Percentiles rank a stretch among this genome's conserved stretches.
phyloP scores from a whole-genome alignment of 53 echinoderm and acorn worm species.

The Temnopleurus reevesii region DNA sequence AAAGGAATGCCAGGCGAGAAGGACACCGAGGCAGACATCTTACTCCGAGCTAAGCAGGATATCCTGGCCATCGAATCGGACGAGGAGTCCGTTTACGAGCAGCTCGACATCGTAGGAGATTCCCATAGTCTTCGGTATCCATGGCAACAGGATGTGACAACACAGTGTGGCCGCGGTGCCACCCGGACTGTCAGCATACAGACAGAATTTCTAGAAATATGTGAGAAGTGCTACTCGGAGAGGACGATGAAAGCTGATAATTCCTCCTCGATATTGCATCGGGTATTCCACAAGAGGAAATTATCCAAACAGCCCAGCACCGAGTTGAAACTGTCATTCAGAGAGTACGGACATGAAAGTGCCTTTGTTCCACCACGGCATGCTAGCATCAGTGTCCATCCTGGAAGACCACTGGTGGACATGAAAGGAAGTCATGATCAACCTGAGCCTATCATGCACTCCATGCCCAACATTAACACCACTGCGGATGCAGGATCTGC shows the following conservation, averaged over 20 bases:
- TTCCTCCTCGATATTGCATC: conserved; percentile 10
- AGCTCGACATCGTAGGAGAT: conserved; percentile 75
- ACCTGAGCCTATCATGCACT: neutral
- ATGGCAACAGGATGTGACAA: conserved; percentile 78
- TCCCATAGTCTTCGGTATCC: conserved; percentile 65
- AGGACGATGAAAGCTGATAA: neutral
- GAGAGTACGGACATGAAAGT: neutral
- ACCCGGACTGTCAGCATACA: conserved; percentile 62
- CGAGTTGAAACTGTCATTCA: conserved; percentile 4
- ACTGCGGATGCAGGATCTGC: neutral
- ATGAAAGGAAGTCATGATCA: neutral
- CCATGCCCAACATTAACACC: conserved; percentile 27
- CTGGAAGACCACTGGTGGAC: conserved; percentile 6
- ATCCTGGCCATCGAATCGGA: conserved; percentile 30
- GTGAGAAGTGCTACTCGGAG: conserved; percentile 37
- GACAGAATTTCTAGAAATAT: conserved; percentile 52
- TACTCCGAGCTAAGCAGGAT: neutral
- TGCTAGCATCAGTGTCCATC: neutral
- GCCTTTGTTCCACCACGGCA: conserved; percentile 47
- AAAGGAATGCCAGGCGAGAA: neutral
- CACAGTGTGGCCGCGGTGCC: conserved; percentile 68
- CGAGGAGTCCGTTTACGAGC: conserved; percentile 60
- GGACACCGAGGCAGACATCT: neutral
- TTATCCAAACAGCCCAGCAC: conserved; percentile 2
- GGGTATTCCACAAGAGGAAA: conserved; percentile 38